Evolutionary conservation across 35 echinoderm and acorn worm species (phyloP), one percentile per base, ranked within the genome.

Genomic region (Eucidaris tribuloides): DNA sequence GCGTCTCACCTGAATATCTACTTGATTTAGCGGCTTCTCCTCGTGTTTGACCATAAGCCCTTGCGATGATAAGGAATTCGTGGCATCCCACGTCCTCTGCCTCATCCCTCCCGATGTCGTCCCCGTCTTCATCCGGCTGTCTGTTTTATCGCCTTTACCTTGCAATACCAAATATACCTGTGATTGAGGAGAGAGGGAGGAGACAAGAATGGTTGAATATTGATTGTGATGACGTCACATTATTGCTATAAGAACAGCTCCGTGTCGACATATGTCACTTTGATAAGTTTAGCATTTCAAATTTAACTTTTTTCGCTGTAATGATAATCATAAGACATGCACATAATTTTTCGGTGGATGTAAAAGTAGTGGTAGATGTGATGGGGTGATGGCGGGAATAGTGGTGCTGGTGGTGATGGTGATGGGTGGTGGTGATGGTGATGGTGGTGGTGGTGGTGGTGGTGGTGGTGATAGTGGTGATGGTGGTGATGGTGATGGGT

Each of bases 101-200:
- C 92, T 57, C 57, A 89, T 58, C n/a, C 86, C 92, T 7, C 79
- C 77, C 23, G 84, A 86, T 37, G 90, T 92, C 15, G 87, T 82
- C 14, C 77, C 87, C 11, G 82, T 83, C 39, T 82, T 94, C 36
- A 76, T 80, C n/a, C 86, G 61, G 38, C 54, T 80, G 58, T 89
- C 86, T 33, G 92, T 94, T 58, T 94, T 94, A 33, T 94, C 92
- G 19, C 92, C 92, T 83, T 94, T 94, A 36, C 92, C 92, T 54
- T 94, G 92, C 71, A 85, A 78, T 62, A 89, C 87, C 76, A 94
- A 70, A 36, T 94, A 89, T 59, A 89, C 80, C 92, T 94, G 81
- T 50, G 7, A 45, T 24, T 36, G 76, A 71, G 36, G 44, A 63
- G 28, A 29, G 66, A 54, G 50, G 38, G 17, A 20, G 76, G 15